These are phyloP conservation scores for Mohoua ochrocephala DNA, from an alignment of 2,113 vertebrate species.

Conservation along the genomic window DNA sequence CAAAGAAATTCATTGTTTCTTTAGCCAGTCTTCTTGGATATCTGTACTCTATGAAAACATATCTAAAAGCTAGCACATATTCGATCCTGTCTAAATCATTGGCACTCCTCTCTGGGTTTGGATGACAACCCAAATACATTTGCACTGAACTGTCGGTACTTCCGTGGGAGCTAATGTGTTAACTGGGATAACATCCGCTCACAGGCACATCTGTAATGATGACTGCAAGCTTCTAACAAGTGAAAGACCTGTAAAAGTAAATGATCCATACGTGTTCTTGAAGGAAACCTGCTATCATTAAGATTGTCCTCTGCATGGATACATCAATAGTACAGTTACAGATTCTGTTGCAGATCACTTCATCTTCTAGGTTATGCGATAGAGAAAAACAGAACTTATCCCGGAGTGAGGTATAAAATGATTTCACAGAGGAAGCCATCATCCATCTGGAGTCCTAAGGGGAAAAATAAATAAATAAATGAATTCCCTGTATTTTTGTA, in stretches of 20 bases:
- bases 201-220: slow-evolving; percentile 17
- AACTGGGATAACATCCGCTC: slow-evolving; percentile 5
- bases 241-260: slow-evolving; percentile 34
- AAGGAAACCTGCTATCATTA: slow-evolving; percentile 22
- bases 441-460: background rate
- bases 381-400: slow-evolving; percentile 8
- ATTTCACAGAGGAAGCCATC: background rate
- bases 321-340: slow-evolving; percentile 32
- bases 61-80: background rate
- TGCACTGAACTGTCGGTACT: background rate
- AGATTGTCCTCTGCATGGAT: background rate
- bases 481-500: background rate
- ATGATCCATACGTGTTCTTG: slow-evolving; percentile 5
- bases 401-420: background rate
- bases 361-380: slow-evolving; percentile 11
- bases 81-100: background rate
- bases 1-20: background rate
- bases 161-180: slow-evolving; percentile 1
- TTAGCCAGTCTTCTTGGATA: background rate
- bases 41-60: background rate
- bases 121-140: background rate
- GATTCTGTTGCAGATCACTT: slow-evolving; percentile 38
- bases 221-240: background rate
- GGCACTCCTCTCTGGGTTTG: background rate
- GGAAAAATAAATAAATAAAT: background rate